These are phyloP conservation scores for Cephus cinctus DNA, from an alignment of 1,140 invertebrate genomes.

Conservation along the genomic window DNA sequence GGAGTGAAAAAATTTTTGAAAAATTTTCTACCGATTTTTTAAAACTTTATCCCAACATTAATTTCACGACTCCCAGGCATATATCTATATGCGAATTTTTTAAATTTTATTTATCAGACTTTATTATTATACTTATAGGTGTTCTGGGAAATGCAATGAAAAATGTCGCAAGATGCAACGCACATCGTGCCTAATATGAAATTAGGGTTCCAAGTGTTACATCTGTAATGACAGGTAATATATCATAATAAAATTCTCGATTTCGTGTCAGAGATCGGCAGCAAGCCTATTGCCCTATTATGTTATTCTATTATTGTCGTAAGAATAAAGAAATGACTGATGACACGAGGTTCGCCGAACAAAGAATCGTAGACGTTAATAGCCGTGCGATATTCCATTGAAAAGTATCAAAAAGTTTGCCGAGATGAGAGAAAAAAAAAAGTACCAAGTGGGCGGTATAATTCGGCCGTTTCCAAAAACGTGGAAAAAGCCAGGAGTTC, in stretches of 20 bases:
- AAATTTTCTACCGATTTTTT: too few relatives aligned
- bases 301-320: conserved; percentile 44
- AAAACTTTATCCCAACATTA: too few relatives aligned
- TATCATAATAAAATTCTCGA: conserved; percentile 54
- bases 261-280: conserved; percentile 30
- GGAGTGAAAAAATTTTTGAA: too few relatives aligned
- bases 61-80: too few relatives aligned
- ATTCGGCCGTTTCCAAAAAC: conserved; percentile 45
- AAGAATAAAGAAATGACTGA: conserved; percentile 47
- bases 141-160: too few relatives aligned
- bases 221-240: conserved; percentile 47
- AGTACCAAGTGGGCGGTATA: conserved; percentile 46
- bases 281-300: conserved; percentile 40
- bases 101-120: too few relatives aligned
- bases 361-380: conserved; percentile 36
- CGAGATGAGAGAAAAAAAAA: conserved; percentile 11
- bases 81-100: too few relatives aligned
- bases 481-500: conserved; percentile 21
- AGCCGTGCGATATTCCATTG: conserved; percentile 39
- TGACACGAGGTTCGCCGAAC: conserved; percentile 39
- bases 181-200: not conserved
- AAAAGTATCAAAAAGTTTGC: conserved; percentile 21
- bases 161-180: too few relatives aligned
- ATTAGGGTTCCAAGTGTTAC: conserved; percentile 15
- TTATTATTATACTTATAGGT: too few relatives aligned